Evolutionary conservation across 2,888 invertebrate species (phyloP), one percentile per base, ranked within the genome.

Genomic region (Tuberolachnus salignus): DNA sequence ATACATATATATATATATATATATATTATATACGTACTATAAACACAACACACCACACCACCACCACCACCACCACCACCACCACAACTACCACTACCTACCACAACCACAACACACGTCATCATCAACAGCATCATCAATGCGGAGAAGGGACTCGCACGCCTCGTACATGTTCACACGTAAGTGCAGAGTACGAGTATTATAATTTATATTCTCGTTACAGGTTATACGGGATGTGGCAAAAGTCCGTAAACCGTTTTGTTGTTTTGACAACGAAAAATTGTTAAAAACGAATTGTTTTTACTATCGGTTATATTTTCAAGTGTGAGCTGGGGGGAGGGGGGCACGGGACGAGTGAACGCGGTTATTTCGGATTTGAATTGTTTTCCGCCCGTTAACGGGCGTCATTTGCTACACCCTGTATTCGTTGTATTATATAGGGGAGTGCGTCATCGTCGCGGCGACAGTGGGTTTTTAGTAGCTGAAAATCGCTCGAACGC

Each of bases 81-180:
- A 21, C 46, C 46, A 46, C 51, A 6, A 53, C n/a, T 8, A 34
- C 19, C 42, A 21, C 46, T 4, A 51, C 16, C n/a, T 8, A 34
- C 19, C 42, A 21, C 46, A 34, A 51, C 16, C n/a, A 71, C 23
- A 34, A 11, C 49, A 49, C 46, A 44, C 9, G 44, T 26, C 57
- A 55, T 34, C 34, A 66, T 67, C 55, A 11, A 71, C 46, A 59
- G 9, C 51, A 19, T 61, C 59, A 44, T n/a, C 23, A 46, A 61
- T 11, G 51, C 46, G 73, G 44, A 63, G 44, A 74, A 74, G n/a
- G 42, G 73, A 74, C 44, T 3, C 10, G 23, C 51, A 16, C 21
- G 53, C 73, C 53, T 74, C 67, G 59, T 61, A 78, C 59, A 49
- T 13, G 69, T 69, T 69, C 59, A 78, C 26, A 78, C 75, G 78